Evolutionary conservation across 2,888 invertebrate species (phyloP), one percentile per base, ranked within the genome.

Genomic region (Nymphalis c-album): DNA sequence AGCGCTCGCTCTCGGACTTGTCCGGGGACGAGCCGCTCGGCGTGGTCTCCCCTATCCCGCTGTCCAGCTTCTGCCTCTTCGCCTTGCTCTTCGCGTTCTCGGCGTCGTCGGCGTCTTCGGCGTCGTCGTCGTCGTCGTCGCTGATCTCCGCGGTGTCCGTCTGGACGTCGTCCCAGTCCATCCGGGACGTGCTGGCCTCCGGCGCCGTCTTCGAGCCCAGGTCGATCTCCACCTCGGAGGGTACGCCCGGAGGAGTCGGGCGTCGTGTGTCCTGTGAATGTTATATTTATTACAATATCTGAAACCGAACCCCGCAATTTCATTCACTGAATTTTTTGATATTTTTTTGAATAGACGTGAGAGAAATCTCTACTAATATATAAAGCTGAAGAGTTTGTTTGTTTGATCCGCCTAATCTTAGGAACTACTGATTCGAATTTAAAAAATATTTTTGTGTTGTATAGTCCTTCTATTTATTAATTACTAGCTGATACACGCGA

Each of bases 41-140:
- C 45, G 79, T 79, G 63, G 76, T 79, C 71, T 91, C 94, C 0
- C 94, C 94, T 63, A 94, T 89, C 1, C 94, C 94, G 71, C 94
- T 94, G 78, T 95, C 95, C 58, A 94, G 84, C 83, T 94, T 95
- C 80, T 94, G 93, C 16, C 94, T 76, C 75, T 87, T 87, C 64
- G 78, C 76, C n/a, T 76, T 75, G 55, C 73, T 74, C 62, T 73
- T 70, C 10, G 61, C 45, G n/a, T 40, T 17, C 16, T 72, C 72
- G 17, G 62, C 8, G 0, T 69, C 73, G 22, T 69, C 73, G 26
- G 71, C 74, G 16, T 70, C 69, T n/a, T n/a, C n/a, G n/a, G n/a
- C n/a, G n/a, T 72, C 72, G 17, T 60, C 8, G 0, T 69, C 73
- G 22, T 69, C 73, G 26, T 71, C 74, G 16, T 70, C 69, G 67